A percentile compares a stretch with the other conserved stretches of the same genome.
Evolutionary conservation across 2,113 vertebrate species (phyloP).

Genomic region (Apteryx owenii): DNA sequence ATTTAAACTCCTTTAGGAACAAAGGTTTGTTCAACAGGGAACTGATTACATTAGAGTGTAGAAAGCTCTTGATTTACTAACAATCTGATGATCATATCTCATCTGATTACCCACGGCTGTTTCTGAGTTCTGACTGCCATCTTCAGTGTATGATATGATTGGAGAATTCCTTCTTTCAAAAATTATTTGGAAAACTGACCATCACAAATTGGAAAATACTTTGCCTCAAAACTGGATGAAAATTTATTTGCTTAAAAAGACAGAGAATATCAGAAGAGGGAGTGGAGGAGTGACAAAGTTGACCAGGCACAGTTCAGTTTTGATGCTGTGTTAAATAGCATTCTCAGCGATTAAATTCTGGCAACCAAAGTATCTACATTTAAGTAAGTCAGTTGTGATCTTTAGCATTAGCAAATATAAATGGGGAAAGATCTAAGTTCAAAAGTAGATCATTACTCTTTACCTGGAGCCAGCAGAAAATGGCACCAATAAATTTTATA

Average conservation of each 20-base stretch:
- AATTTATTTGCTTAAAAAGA: not conserved
- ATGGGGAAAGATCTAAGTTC: not conserved
- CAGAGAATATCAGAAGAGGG: not conserved
- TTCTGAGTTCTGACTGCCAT: not conserved
- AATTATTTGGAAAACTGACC: not conserved
- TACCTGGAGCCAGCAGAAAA: slow-evolving; percentile 3
- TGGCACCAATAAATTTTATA: not conserved
- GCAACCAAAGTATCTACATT: not conserved
- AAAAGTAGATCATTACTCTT: not conserved
- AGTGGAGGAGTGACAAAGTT: not conserved
- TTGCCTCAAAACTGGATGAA: not conserved
- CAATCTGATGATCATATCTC: not conserved
- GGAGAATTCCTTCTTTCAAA: not conserved
- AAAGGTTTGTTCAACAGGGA: not conserved
- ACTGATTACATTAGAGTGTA: not conserved
- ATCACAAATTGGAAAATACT: not conserved
- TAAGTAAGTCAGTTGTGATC: not conserved
- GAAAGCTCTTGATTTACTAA: not conserved
- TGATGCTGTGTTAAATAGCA: not conserved
- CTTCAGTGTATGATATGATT: not conserved
- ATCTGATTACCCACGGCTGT: not conserved
- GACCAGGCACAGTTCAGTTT: not conserved
- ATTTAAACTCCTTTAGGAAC: not conserved
- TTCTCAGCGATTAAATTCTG: not conserved
- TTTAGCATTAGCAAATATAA: not conserved